Evolutionary conservation across 2,888 invertebrate species (phyloP), one percentile per base, ranked within the genome.

Genomic region (Graphium colonna): DNA sequence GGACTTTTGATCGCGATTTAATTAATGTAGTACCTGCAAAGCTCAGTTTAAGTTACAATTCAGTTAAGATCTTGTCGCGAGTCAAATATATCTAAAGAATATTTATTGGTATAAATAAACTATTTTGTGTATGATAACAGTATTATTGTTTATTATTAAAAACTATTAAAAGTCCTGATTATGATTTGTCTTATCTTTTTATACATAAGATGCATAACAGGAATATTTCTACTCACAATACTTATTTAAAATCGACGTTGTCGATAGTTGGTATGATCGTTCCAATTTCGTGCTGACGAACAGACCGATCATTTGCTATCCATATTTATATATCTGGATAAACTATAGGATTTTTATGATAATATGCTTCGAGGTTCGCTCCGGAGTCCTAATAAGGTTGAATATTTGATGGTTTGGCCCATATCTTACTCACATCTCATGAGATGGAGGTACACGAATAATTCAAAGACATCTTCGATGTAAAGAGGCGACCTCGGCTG

Each of bases 301-400:
- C 67, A 62, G 67, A 71, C 64, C 64, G 63, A 64, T 65, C 61
- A 60, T 68, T 71, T 64, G 63, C 64, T 75, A 68, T 72, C 49
- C 49, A 38, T 48, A 59, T 33, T 44, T 52, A 73, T 71, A 72
- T 70, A 70, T 70, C 73, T 75, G 75, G 76, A 82, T 86, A 82
- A 87, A 78, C 79, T 84, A 85, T 87, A 65, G 84, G 73, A 76
- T 84, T 82, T 86, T 87, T 88, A 87, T 88, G 87, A 80, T 85
- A 87, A 89, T 83, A 79, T 86, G 75, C 75, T 74, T 77, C 75
- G 77, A 82, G 71, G 79, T 76, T 74, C 76, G 78, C 81, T 75
- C 71, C 68, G 60, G 73, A 58, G 61, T 72, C 77, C 79, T 75
- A 79, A 87, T 84, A 82, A 77, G 82, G 71, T 69, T 77, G 85